Percentiles rank a stretch among this genome's conserved stretches.
phyloP scores from a whole-genome alignment of 2,113 vertebrate genomes.

The Tapirus terrestris region DNA sequence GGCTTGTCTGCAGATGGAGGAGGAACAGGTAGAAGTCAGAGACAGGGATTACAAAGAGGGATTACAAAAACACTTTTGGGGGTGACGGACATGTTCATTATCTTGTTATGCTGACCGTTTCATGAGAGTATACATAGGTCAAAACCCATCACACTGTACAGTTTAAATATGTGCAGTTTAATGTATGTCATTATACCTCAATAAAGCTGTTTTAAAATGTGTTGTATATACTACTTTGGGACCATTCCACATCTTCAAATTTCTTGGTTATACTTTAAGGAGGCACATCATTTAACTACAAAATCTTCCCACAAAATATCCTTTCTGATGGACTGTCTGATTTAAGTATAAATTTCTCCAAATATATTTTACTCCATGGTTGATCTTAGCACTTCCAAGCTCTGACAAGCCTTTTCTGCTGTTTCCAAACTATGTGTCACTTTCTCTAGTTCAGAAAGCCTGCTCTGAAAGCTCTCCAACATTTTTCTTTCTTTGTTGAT shows the following conservation, averaged over 20 bases:
- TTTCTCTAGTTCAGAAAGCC: background rate
- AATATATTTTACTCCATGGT: background rate
- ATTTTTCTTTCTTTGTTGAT: background rate
- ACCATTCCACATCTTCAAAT: background rate
- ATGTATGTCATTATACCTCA: background rate
- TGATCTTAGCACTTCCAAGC: background rate
- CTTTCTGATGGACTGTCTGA: background rate
- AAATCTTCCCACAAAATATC: background rate
- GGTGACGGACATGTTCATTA: accelerated
- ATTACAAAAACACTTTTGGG: background rate
- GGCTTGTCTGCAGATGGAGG: background rate
- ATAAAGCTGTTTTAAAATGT: background rate
- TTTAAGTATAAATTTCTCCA: background rate
- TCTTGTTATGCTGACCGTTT: background rate
- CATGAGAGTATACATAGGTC: background rate
- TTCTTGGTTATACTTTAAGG: background rate
- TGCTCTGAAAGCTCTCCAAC: background rate
- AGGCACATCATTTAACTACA: background rate
- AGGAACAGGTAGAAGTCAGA: background rate
- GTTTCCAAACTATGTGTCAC: background rate
- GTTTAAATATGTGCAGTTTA: background rate
- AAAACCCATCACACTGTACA: background rate
- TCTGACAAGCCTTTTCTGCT: background rate
- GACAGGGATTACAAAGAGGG: background rate
- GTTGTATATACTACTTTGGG: background rate